Conservation (phyloP, 1,140 invertebrate genomes). For the Lepidurus couesii region DNA sequence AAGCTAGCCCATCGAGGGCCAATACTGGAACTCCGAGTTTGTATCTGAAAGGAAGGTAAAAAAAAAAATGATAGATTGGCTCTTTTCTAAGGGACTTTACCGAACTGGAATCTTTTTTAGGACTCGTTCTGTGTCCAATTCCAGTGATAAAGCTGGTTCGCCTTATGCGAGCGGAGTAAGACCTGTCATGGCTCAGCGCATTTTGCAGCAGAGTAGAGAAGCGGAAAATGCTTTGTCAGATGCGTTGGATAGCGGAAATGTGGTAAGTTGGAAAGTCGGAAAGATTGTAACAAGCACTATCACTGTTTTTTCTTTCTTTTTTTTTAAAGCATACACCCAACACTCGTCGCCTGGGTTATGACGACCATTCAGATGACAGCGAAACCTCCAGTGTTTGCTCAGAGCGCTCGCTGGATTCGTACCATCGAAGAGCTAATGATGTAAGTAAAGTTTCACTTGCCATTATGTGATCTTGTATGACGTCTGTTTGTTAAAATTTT, state of each 20-base stretch:
- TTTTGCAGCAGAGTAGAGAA: constrained; percentile 80
- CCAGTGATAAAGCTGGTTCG: constrained; percentile 27
- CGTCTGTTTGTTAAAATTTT: background rate
- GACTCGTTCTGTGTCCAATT: constrained; percentile 27
- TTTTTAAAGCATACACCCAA: constrained; percentile 29
- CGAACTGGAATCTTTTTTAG: background rate
- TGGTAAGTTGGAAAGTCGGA: background rate
- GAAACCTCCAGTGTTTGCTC: constrained; percentile 93
- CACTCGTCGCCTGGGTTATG: constrained; percentile 41
- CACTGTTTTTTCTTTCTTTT: constrained; percentile 1
- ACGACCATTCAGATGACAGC: constrained; percentile 80
- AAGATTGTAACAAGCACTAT: background rate
- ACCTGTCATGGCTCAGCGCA: constrained; percentile 68
- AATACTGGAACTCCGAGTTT: constrained; percentile 26
- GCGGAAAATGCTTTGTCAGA: constrained; percentile 75
- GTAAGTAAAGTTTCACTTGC: constrained; percentile 53
- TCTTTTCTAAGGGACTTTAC: too few relatives aligned
- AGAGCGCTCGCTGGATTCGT: constrained; percentile 80
- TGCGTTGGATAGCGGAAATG: constrained; percentile 54
- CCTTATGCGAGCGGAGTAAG: constrained; percentile 38
- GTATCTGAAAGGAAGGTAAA: constrained; percentile 24
- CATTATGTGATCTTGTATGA: background rate
- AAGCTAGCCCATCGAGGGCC: constrained; percentile 56
- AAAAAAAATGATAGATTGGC: background rate
- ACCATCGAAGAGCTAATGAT: constrained; percentile 63